Evolutionary conservation across 2,888 invertebrate species (phyloP).

Genomic region (Cyrtodaria siliqua): DNA sequence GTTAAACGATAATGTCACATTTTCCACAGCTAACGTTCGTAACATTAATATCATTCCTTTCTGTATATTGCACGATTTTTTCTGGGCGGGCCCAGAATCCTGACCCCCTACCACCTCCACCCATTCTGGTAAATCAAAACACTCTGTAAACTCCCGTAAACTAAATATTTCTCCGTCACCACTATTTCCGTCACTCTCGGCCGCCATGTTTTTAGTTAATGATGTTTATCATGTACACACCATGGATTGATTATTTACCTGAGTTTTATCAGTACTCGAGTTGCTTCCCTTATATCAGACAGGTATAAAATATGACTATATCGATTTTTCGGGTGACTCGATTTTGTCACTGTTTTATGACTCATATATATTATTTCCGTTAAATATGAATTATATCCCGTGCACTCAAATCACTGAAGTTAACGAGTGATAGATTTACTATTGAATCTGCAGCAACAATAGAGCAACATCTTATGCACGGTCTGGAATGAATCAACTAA

Average conservation of each 20-base stretch:
- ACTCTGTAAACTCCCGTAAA: constrained; percentile 69
- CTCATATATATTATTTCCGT: too few relatives aligned
- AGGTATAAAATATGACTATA: too few relatives aligned
- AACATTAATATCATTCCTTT: constrained; percentile 74
- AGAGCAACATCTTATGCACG: too few relatives aligned
- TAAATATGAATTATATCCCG: too few relatives aligned
- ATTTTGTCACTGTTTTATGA: too few relatives aligned
- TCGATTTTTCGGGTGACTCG: too few relatives aligned
- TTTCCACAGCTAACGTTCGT: constrained; percentile 67
- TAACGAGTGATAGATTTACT: too few relatives aligned
- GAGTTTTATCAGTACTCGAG: constrained; percentile 39
- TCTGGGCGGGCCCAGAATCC: constrained; percentile 58
- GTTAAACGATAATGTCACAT: constrained; percentile 70
- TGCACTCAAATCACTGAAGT: too few relatives aligned
- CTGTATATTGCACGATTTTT: constrained; percentile 59
- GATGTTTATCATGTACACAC: constrained; percentile 11
- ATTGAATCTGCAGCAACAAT: too few relatives aligned
- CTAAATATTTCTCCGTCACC: constrained; percentile 39
- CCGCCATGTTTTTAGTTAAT: constrained; percentile 66
- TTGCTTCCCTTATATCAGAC: constrained; percentile 45
- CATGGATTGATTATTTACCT: constrained; percentile 38
- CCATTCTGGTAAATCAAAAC: constrained; percentile 69
- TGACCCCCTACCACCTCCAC: constrained; percentile 71
- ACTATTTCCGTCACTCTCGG: constrained; percentile 53
- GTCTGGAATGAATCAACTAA: too few relatives aligned